phyloP scores from a whole-genome alignment of 2,888 invertebrate genomes.

The Mythimna loreyi region DNA sequence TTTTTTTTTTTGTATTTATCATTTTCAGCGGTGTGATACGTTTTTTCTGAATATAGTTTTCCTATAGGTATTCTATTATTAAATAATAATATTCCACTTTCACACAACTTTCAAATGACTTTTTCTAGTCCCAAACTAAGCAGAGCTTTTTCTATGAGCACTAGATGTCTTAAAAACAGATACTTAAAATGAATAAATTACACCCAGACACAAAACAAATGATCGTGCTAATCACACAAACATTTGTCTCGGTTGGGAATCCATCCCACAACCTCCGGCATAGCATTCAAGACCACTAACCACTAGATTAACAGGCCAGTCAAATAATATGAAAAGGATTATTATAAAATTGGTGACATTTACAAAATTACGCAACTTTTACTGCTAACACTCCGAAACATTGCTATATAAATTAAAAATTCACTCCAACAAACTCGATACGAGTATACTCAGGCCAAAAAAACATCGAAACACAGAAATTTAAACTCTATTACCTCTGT shows the following conservation, averaged over 20 bases:
- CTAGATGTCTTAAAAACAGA: no score
- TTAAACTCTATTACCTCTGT: slow-evolving; percentile 77
- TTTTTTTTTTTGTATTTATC: not conserved
- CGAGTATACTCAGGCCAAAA: not conserved
- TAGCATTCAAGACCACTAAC: no score
- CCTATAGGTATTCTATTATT: not conserved
- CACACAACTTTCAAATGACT: no score
- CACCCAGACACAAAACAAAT: no score
- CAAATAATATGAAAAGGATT: no score
- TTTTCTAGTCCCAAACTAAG: no score
- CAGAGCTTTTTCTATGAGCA: no score
- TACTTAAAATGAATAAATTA: no score
- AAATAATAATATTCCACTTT: not conserved
- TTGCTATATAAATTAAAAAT: slow-evolving; percentile 3
- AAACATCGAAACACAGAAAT: slow-evolving; percentile 13
- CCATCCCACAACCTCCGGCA: no score
- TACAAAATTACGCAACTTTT: not conserved
- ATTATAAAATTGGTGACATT: not conserved
- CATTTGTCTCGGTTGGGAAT: no score
- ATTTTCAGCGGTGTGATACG: fast-evolving
- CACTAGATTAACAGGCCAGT: no score
- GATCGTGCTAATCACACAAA: no score
- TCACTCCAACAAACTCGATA: not conserved
- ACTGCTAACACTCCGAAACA: not conserved
- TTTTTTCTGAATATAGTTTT: not conserved